Conservation (phyloP, 2,113 vertebrate genomes). For the Equus quagga region DNA sequence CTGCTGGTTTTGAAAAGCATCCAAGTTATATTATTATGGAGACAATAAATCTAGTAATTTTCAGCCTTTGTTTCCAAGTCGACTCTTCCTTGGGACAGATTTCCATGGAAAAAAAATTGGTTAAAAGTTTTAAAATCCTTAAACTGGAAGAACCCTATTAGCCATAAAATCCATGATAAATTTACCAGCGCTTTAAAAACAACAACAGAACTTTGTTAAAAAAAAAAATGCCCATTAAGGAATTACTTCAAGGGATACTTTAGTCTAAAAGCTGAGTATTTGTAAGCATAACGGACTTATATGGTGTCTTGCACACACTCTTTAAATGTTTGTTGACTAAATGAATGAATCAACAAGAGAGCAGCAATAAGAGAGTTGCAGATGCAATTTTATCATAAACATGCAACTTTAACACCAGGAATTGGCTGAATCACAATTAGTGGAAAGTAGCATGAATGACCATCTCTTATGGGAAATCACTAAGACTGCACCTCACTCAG, state of each 20-base stretch:
- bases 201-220: slow-evolving; percentile 32
- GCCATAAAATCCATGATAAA: slow-evolving; percentile 28
- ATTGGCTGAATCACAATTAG: neutral
- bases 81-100: neutral
- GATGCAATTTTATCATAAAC: neutral
- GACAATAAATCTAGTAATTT: neutral
- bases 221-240: neutral
- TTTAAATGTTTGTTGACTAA: neutral
- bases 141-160: neutral
- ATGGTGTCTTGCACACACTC: neutral
- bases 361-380: neutral
- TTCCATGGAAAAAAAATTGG: neutral
- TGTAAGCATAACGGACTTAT: neutral
- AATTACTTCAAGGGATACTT: slow-evolving; percentile 36
- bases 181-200: neutral
- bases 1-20: slow-evolving; percentile 48
- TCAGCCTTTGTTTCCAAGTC: neutral
- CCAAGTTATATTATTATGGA: slow-evolving; percentile 10
- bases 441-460: neutral
- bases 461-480: neutral
- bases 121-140: slow-evolving; percentile 30
- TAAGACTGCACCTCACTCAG: neutral
- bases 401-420: neutral
- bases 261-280: neutral
- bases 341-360: neutral